phyloP scores from a whole-genome alignment of 2,888 invertebrate genomes.

The Drosophila percnosoma region DNA sequence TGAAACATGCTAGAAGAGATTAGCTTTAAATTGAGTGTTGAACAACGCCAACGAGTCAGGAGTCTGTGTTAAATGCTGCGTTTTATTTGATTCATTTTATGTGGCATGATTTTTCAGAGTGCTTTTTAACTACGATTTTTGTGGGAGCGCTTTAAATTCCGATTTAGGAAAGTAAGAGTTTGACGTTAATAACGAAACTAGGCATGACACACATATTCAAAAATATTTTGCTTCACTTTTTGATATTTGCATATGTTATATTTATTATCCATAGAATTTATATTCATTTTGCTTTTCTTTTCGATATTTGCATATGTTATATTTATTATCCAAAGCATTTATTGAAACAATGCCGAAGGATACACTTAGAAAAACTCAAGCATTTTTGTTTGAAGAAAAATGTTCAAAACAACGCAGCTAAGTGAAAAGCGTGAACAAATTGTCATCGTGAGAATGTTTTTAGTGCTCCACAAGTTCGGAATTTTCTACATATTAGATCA shows the following conservation, averaged over 20 bases:
- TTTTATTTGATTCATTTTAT: background rate
- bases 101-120: background rate
- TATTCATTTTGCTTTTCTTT: background rate
- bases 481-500: background rate
- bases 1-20: conserved; percentile 14
- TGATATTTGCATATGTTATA: background rate
- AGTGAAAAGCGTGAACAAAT: background rate
- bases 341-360: background rate
- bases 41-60: background rate
- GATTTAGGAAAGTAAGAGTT: background rate
- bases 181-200: background rate
- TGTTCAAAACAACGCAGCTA: background rate
- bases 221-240: background rate
- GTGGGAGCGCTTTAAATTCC: too few species aligned
- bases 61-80: conserved; percentile 1
- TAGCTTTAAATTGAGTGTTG: conserved; percentile 29
- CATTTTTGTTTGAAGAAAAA: background rate
- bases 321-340: background rate
- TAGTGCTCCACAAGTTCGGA: too few species aligned
- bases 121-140: background rate
- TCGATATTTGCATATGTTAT: background rate
- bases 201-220: background rate
- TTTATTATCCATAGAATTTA: background rate
- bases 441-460: background rate
- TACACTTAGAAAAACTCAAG: background rate